Base-by-base conservation (phyloP, 2,888 invertebrate species). In the Napeogenes sylphis region DNA sequence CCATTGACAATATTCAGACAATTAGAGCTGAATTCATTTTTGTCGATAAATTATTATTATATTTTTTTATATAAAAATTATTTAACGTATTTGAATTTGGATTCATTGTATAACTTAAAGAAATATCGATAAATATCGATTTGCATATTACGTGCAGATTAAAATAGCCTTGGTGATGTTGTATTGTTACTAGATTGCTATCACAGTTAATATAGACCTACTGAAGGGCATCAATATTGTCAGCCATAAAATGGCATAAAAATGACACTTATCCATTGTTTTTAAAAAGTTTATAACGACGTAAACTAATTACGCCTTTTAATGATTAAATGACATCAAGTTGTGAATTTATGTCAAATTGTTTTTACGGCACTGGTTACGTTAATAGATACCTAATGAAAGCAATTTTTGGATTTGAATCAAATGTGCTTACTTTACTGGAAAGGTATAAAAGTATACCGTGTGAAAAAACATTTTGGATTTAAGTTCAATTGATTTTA, bases 1-100 rank as follows among this genome's bases (percentile, higher is more conserved):
- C 38, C 38, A 51, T 12, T 51, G 42, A 61, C 5, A 46, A 45
- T 54, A 42, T 54, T 45, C 33, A 45, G 21, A 51, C 5, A 54
- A 21, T 12, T 57, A 61, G 61, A n/a, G 57, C 38, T 33, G 61
- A 21, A 30, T 51, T 14, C 38, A 12, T 21, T 54, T 33, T 12
- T 66, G 21, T 64, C 63, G 63, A 64, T 62, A 45, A 2, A 51
- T 32, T n/a, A 42, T 45, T 32, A 14, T 30, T 32, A 30, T 4
- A 46, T 3, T 30, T 3, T 5, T 8, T 33, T 10, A 21, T 32
- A 38, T 12, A 14, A 47, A 42, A 6, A 12, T 54, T 10, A 54
- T 12, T 54, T 30, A 10, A 13, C 32, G 32, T 6, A 54, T 54
- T 54, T 32, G 33, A 54, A 54, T 54, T 54, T 13, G 14, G 53